A percentile compares a stretch with the other conserved stretches of the same genome.
phyloP scores from a whole-genome alignment of 2,888 invertebrate genomes.

The Drepana falcataria region DNA sequence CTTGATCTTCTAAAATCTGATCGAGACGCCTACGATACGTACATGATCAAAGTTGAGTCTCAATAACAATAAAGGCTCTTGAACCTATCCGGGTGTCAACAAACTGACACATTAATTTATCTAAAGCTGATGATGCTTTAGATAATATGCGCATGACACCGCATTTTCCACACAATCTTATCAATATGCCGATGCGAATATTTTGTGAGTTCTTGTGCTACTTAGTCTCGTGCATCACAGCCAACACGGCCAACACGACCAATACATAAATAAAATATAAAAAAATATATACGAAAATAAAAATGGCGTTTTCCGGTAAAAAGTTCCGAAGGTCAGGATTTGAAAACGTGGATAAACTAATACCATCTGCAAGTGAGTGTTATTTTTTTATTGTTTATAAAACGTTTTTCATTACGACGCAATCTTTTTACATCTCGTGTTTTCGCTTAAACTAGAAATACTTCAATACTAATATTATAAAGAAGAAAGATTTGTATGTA shows the following conservation, averaged over 20 bases:
- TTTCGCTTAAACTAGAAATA: too few relatives aligned
- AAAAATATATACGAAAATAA: neutral
- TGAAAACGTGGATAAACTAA: slow-evolving; percentile 50
- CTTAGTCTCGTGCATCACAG: neutral
- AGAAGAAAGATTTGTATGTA: too few relatives aligned
- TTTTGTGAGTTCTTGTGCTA: neutral
- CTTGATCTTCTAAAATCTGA: too few relatives aligned
- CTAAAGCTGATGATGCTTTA: neutral
- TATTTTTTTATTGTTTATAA: slow-evolving; percentile 5
- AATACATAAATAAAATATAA: neutral
- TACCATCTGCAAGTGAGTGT: slow-evolving; percentile 47
- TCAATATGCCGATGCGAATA: neutral
- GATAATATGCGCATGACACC: neutral
- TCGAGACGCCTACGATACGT: too few relatives aligned
- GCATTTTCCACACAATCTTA: neutral
- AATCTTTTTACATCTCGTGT: too few relatives aligned
- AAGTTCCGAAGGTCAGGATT: slow-evolving; percentile 41
- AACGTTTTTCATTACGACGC: too few relatives aligned
- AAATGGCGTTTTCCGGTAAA: slow-evolving; percentile 59
- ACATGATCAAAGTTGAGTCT: too few relatives aligned
- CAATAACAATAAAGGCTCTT: neutral
- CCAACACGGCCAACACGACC: neutral
- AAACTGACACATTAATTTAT: neutral
- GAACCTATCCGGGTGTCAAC: neutral
- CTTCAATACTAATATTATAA: too few relatives aligned